These are phyloP conservation scores for Denticeps clupeoides DNA, from an alignment of 2,797 vertebrate species.

Conservation along the genomic window DNA sequence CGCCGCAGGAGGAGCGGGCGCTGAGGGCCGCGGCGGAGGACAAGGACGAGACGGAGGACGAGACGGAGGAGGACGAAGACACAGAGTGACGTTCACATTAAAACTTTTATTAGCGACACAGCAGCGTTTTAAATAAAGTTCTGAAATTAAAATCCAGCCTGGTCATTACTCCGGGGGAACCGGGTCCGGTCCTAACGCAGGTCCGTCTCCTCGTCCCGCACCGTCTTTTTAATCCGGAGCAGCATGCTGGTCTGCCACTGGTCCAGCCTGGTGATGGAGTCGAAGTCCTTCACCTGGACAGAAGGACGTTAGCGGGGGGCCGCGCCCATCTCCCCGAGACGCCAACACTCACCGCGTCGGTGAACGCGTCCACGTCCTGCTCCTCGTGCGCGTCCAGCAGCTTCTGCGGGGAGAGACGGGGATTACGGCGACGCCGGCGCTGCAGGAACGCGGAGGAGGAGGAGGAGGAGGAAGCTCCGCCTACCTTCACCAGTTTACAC, in stretches of 20 bases:
- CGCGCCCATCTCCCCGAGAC: not conserved
- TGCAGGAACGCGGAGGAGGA: too few relatives aligned
- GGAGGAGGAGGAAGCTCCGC: too few relatives aligned
- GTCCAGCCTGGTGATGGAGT: constrained; percentile 64
- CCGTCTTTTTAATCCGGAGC: constrained; percentile 64
- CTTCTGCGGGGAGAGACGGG: too few relatives aligned
- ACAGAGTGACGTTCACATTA: not conserved
- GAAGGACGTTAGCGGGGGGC: too few relatives aligned
- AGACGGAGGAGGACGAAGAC: constrained; percentile 45
- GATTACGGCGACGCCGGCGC: too few relatives aligned
- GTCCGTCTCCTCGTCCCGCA: constrained; percentile 62
- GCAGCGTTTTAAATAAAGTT: too few relatives aligned
- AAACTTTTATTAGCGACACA: too few relatives aligned
- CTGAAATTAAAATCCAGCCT: too few relatives aligned
- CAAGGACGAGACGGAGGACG: constrained; percentile 58
- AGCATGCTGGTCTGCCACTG: constrained; percentile 72
- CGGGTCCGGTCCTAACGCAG: constrained; percentile 45
- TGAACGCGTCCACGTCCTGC: constrained; percentile 60
- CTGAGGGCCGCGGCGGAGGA: constrained; percentile 55
- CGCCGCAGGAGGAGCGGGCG: constrained; percentile 69
- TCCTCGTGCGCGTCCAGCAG: constrained; percentile 64
- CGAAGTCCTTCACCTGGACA: constrained; percentile 71
- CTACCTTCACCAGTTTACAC: constrained; percentile 64
- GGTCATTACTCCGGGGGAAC: not conserved
- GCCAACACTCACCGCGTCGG: constrained; percentile 55